Base-by-base conservation (phyloP, 1,140 invertebrate species). In the Cotesia glomerata region DNA sequence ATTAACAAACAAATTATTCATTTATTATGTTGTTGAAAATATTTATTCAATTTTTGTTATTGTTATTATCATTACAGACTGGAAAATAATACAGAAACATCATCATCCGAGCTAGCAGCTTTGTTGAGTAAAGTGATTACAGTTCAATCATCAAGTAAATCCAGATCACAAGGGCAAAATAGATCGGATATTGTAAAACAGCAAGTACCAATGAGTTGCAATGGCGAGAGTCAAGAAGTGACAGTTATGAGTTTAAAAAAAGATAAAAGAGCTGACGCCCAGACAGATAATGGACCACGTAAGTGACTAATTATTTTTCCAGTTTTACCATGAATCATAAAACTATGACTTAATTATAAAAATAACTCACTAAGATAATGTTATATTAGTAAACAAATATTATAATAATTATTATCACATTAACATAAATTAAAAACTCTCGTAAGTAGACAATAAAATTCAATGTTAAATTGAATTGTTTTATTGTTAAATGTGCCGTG, bases 81-180 rank as follows among this genome's bases (percentile, higher is more conserved):
- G 65, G 79, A 77, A 65, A 77, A 45, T 56, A 66, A 73, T 67
- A 51, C 56, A 74, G 76, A 79, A 26, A 79, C 78, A 32, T 75
- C 78, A 49, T 78, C 79, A 14, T 66, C 76, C 26, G 82, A 82
- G 34, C 66, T 83, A 5, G 76, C 78, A 5, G 68, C 76, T 63
- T 71, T 79, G 49, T 65, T 82, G 26, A 80, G 78, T 68, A 68
- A 77, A 76, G 77, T 80, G 18, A 78, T 76, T 74, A 76, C 69
- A 61, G 71, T 45, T 49, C 75, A 68, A 45, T 45, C 62, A 56
- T 49, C 58, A 59, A 73, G 54, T 13, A 71, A 66, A 45, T 16
- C 71, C 16, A 56, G 68, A 39, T 66, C 71, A 59, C 32, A 49
- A 2, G 49, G 36, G 49, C 16, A 52, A 69, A 69, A 65, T 75